phyloP scores from a whole-genome alignment of 2,113 vertebrate species.

The Monarcha castaneiventris region DNA sequence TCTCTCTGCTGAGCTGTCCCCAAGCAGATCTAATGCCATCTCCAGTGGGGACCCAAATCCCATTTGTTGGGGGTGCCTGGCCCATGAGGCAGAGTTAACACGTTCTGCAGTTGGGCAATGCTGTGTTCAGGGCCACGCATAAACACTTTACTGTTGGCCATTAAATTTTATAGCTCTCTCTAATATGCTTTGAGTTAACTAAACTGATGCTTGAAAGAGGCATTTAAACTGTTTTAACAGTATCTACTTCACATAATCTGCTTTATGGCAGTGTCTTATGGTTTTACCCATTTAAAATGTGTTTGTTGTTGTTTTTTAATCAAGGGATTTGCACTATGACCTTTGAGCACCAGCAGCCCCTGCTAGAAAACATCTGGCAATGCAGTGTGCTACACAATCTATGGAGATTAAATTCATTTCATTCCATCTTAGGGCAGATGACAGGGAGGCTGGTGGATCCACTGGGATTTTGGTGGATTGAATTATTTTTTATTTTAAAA shows the following conservation, averaged over 20 bases:
- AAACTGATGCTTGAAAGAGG: conserved; percentile 60
- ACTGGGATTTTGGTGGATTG: conserved; percentile 26
- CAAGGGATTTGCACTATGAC: conserved; percentile 30
- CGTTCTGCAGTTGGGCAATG: neutral
- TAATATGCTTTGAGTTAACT: conserved; percentile 62
- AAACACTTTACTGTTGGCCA: conserved; percentile 53
- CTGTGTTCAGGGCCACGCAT: neutral
- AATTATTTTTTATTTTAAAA: neutral
- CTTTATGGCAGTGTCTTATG: conserved; percentile 37
- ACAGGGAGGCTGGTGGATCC: neutral
- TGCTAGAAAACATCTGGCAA: conserved; percentile 35
- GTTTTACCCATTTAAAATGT: conserved; percentile 48
- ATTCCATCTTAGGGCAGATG: neutral
- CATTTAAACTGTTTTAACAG: conserved; percentile 53
- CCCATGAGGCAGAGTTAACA: accelerated
- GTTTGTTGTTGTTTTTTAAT: conserved; percentile 33
- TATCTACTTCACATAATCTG: conserved; percentile 58
- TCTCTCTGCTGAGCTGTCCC: neutral
- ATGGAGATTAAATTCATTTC: conserved; percentile 22
- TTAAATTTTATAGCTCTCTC: conserved; percentile 58
- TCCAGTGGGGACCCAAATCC: neutral
- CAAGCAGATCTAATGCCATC: neutral
- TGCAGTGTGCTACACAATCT: neutral
- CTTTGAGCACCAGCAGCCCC: neutral
- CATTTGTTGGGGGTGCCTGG: accelerated